Evolutionary conservation across 2,888 invertebrate genomes (phyloP).

Genomic region (Dynastes grantii): DNA sequence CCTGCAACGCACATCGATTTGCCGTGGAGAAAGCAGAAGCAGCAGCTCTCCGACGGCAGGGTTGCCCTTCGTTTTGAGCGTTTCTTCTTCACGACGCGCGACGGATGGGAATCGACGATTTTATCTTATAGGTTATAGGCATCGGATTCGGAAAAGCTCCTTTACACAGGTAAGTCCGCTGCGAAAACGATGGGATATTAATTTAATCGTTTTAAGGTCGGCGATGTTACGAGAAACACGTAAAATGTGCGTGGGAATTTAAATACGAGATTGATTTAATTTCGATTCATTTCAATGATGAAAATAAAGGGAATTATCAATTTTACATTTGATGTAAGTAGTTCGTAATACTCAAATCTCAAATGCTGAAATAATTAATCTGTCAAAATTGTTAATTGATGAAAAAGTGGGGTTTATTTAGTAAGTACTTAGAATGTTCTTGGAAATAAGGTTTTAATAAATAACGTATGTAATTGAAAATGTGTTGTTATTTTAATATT

Average conservation of each 20-base stretch:
- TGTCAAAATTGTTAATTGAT: neutral
- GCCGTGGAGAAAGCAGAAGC: neutral
- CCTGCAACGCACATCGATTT: constrained; percentile 31
- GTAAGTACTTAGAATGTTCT: no score
- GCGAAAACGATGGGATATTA: neutral
- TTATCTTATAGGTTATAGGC: neutral
- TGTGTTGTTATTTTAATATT: no score
- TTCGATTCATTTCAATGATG: neutral
- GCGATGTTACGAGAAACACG: neutral
- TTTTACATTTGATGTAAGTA: neutral
- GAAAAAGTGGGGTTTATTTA: no score
- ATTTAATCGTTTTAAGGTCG: constrained; percentile 4
- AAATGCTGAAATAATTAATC: neutral
- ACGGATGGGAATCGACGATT: neutral
- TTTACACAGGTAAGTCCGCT: neutral
- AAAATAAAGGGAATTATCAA: neutral
- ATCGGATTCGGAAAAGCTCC: neutral
- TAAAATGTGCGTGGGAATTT: constrained; percentile 1
- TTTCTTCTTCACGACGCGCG: neutral
- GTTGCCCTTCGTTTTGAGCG: neutral
- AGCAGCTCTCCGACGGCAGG: neutral
- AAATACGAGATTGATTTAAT: neutral
- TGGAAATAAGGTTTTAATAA: no score
- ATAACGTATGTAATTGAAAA: no score
- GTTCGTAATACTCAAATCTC: neutral